phyloP scores from a whole-genome alignment of 2,888 invertebrate genomes.

The Eristalinus sepulchralis region DNA sequence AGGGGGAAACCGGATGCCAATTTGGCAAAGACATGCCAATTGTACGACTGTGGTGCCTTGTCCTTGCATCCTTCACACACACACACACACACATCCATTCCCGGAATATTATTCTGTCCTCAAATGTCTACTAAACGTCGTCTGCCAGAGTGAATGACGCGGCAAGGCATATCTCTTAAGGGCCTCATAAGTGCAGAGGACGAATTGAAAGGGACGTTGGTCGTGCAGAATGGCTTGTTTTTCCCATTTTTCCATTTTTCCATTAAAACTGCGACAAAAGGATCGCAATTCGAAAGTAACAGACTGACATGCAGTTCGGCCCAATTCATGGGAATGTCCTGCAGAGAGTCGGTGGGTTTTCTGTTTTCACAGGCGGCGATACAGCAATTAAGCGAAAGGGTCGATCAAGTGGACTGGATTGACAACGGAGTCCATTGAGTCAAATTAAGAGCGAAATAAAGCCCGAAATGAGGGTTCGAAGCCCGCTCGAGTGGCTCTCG shows the following conservation, averaged over 20 bases:
- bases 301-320: neutral
- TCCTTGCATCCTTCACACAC: neutral
- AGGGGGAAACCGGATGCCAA: constrained; percentile 52
- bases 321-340: neutral
- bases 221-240: constrained; percentile 3
- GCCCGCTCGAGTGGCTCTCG: neutral
- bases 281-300: constrained; percentile 23
- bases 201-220: constrained; percentile 48
- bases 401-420: constrained; percentile 51
- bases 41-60: constrained; percentile 34
- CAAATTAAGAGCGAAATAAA: constrained; percentile 44
- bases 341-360: neutral
- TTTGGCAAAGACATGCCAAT: constrained; percentile 69
- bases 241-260: constrained; percentile 18
- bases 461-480: neutral
- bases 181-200: constrained; percentile 39
- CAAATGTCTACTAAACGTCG: constrained; percentile 60
- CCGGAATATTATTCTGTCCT: constrained; percentile 44
- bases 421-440: neutral
- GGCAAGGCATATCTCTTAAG: constrained; percentile 31
- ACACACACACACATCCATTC: constrained; percentile 22
- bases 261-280: constrained; percentile 41
- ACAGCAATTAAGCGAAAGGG: constrained; percentile 47
- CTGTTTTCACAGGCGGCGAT: constrained; percentile 12
- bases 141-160: constrained; percentile 13